Evolutionary conservation across 2,113 vertebrate species (phyloP).

Genomic region (Alethe diademata): DNA sequence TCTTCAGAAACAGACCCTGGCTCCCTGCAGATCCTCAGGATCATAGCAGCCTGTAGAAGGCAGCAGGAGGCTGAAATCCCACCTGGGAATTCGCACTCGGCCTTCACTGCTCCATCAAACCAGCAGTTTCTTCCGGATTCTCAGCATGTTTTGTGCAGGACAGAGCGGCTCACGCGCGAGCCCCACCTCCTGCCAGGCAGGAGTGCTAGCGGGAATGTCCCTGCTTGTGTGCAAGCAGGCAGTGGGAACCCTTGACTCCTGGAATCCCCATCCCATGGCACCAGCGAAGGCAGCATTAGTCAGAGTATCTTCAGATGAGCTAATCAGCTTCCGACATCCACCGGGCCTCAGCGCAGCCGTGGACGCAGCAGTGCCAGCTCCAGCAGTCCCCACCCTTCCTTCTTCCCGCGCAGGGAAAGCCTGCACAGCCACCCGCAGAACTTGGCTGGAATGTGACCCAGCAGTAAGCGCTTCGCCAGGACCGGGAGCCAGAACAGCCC

Average conservation of each 20-base stretch:
- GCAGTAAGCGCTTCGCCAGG: rapidly evolving
- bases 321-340: background rate
- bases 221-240: rapidly evolving
- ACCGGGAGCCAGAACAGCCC: background rate
- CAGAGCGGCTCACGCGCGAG: rapidly evolving
- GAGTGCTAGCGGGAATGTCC: background rate
- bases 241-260: rapidly evolving
- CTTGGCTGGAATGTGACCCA: background rate
- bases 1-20: background rate
- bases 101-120: background rate
- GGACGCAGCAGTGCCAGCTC: rapidly evolving
- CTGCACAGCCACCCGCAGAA: rapidly evolving
- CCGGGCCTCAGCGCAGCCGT: rapidly evolving
- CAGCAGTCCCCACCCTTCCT: conserved; percentile 17
- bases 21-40: background rate
- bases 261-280: rapidly evolving
- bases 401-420: background rate
- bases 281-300: background rate
- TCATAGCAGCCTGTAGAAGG: background rate
- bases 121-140: background rate
- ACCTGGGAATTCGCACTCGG: background rate
- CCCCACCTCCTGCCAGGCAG: background rate
- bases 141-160: background rate
- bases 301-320: background rate
- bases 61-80: background rate